These are phyloP conservation scores for Tenrec ecaudatus DNA, from an alignment of 2,113 vertebrate species.

Conservation along the genomic window DNA sequence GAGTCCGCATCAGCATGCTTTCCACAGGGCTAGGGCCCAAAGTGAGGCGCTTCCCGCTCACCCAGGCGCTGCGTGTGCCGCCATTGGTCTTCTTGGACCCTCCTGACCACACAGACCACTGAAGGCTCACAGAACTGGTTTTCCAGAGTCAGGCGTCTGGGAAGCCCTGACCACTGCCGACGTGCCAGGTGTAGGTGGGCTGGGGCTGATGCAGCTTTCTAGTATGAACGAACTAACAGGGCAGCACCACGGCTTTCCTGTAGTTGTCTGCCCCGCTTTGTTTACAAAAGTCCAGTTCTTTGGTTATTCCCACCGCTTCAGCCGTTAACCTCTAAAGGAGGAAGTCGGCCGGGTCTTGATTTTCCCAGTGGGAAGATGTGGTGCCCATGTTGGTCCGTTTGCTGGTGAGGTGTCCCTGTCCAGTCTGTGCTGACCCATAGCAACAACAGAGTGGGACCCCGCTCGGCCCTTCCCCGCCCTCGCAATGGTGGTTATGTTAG, in stretches of 20 bases:
- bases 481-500: no score
- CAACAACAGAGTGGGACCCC: no score
- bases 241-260: not conserved
- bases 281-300: not conserved
- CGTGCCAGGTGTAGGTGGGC: not conserved
- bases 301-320: not conserved
- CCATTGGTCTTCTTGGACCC: not conserved
- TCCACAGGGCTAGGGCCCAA: not conserved
- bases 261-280: not conserved
- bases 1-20: not conserved
- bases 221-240: not conserved
- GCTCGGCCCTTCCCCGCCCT: no score
- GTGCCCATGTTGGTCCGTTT: no score
- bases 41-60: not conserved
- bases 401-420: no score
- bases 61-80: not conserved
- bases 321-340: not conserved
- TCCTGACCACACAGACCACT: not conserved
- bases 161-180: not conserved
- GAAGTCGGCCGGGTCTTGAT: not conserved
- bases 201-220: not conserved
- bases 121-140: not conserved
- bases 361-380: not conserved
- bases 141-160: not conserved
- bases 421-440: no score